phyloP scores from a whole-genome alignment of 2,888 invertebrate species.

The Formica aserva region DNA sequence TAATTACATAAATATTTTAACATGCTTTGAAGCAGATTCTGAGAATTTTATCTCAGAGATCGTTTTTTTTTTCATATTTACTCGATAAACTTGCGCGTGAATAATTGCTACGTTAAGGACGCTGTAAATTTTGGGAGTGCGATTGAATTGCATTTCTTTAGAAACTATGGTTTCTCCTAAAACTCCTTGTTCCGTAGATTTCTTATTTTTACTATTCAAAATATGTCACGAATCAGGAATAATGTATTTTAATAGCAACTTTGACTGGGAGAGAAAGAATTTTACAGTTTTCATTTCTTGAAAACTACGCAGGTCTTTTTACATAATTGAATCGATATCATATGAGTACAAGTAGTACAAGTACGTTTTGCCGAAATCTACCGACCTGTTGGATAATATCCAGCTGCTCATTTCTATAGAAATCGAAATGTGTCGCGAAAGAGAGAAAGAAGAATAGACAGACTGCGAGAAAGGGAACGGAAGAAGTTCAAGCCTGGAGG shows the following conservation, averaged over 20 bases:
- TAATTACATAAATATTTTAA: background rate
- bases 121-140: background rate
- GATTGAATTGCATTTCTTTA: background rate
- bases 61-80: too few relatives aligned
- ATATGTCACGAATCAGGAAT: background rate
- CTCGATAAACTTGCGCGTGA: background rate
- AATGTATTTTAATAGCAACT: background rate
- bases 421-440: background rate
- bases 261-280: background rate
- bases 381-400: background rate
- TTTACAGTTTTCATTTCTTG: background rate
- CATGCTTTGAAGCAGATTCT: background rate
- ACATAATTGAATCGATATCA: background rate
- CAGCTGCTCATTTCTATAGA: background rate
- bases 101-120: background rate
- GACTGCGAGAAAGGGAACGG: background rate
- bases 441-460: background rate
- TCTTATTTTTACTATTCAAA: background rate
- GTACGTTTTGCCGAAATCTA: background rate
- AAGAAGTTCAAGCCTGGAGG: slow-evolving; percentile 6
- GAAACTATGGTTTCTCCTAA: background rate
- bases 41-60: background rate
- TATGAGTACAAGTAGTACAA: background rate
- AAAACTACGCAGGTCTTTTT: background rate
- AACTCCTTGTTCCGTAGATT: background rate